A percentile compares a stretch with the other conserved stretches of the same genome.
phyloP scores from a whole-genome alignment of 2,797 vertebrate species.

The Eupleurogrammus muticus region DNA sequence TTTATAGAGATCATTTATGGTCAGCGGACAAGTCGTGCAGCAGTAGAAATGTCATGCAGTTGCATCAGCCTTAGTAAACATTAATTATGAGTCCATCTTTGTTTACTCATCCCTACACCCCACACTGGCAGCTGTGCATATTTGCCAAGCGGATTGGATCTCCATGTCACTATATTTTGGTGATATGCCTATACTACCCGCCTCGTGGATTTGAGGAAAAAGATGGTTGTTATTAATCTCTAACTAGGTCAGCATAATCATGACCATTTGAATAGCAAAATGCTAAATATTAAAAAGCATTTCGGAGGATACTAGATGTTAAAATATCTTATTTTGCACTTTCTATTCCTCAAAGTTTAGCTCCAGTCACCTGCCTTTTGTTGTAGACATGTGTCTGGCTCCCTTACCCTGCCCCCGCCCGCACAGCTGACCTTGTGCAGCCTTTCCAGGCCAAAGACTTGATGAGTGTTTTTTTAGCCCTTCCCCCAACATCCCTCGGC shows the following conservation, averaged over 20 bases:
- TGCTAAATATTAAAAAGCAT: constrained; percentile 1
- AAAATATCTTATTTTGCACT: constrained; percentile 22
- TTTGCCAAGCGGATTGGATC: constrained; percentile 89
- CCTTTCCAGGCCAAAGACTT: constrained; percentile 82
- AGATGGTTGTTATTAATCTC: constrained; percentile 62
- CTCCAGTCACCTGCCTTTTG: constrained; percentile 79
- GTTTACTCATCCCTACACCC: constrained; percentile 84
- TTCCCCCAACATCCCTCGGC: constrained; percentile 77
- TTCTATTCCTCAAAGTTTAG: constrained; percentile 56
- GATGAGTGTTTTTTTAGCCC: constrained; percentile 80
- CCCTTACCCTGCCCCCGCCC: constrained; percentile 63
- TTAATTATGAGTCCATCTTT: constrained; percentile 87
- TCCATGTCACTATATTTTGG: constrained; percentile 80
- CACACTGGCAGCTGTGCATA: constrained; percentile 88
- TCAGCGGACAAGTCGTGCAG: constrained; percentile 75
- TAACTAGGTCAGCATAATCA: constrained; percentile 49
- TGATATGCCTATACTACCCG: constrained; percentile 71
- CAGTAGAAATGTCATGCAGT: constrained; percentile 83
- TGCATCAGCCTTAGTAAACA: constrained; percentile 88
- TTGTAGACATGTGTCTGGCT: constrained; percentile 77
- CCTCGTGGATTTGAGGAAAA: constrained; percentile 61
- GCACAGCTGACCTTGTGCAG: constrained; percentile 79
- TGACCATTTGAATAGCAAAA: constrained; percentile 29
- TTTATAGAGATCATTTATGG: constrained; percentile 76
- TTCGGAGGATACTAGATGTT: background rate